Base-by-base conservation (phyloP, 2,797 vertebrate species). In the Salmo trutta region DNA sequence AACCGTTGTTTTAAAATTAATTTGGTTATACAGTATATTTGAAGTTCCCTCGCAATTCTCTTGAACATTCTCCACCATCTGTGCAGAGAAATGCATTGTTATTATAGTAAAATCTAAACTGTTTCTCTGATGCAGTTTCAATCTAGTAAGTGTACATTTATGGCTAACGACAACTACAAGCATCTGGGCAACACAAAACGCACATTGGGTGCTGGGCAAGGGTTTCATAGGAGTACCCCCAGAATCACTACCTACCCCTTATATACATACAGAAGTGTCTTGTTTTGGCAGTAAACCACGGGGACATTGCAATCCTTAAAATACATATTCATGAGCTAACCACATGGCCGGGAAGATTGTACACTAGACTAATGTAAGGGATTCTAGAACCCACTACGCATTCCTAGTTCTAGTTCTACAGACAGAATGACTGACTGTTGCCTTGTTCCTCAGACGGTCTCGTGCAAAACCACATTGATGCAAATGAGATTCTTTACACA, bases 251-350 rank as follows among this genome's bases (percentile, higher is more conserved):
- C 33, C 71, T 24, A 51, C 68, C 24, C 83, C 79, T 76, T 75
- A 78, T 84, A 24, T 62, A 21, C 59, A 24, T 85, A 76, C 82
- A 81, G 83, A 91, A 90, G 89, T 91, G 90, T 92, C 90, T 92
- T 91, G 87, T 75, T 89, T 88, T 81, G 76, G 85, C 76, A 74
- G 87, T 86, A 76, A 79, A 75, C 80, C 80, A 77, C 41, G 2
- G 62, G 88, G 77, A 81, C 76, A 85, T 84, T 86, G 86, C 90
- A 88, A 85, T 88, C 81, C 80, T 83, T 76, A 81, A 79, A 78
- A 77, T 71, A 76, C 68, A 62, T 77, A 65, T 77, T 72, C 71
- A 76, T 79, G 71, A 81, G 79, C 75, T 31, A 73, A 73, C 80
- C 66, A 2, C 10, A 24, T 36, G 74, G 79, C 76, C 74, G 1